Evolutionary conservation across 35 echinoderm and acorn worm genomes (phyloP), one percentile per base, ranked within the genome.

Genomic region (Apostichopus californicus): DNA sequence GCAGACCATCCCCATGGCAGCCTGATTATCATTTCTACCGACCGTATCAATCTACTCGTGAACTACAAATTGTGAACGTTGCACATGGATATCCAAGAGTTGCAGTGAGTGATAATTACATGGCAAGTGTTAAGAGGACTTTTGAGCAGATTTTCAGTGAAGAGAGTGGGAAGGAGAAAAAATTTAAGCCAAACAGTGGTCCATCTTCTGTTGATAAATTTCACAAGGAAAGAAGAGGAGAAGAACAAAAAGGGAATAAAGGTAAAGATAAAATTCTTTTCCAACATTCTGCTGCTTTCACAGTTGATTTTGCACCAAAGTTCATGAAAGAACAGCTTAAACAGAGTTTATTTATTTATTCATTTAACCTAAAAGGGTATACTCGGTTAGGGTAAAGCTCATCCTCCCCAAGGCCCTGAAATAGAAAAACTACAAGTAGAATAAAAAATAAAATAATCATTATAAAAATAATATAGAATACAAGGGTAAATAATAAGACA

Each of bases 101-200:
- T 85, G 5, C 81, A 56, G 56, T 85, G 20, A 85, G 56, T 21
- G 14, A 58, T 24, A 58, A 8, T 60, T 85, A 85, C 56, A 85
- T 85, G 81, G 81, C 81, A 85, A 85, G 23, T 85, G 54, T 85
- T 8, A 85, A 85, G 54, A 85, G 81, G 57, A 85, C 2, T 52
- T 85, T 85, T 85, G 81, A 85, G 23, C 57, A 85, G 22, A 85
- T 85, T 22, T 85, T 85, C 52, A 56, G 55, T 22, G 81, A 55
- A 14, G 52, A 55, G 12, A 59, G 58, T 18, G 14, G 5, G 20
- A 22, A 3, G 23, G 81, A 85, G 18, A 85, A 85, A 85, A 85
- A 23, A n/a, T 17, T 17, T 58, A 85, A 85, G 81, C 81, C 55
- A 8, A 85, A 56, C 54, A 8, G 17, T 60, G 56, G 18, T 75